Percentiles rank a stretch among this genome's conserved stretches.
Evolutionary conservation across 1,140 invertebrate genomes (phyloP).

Genomic region (Drosophila dunni): DNA sequence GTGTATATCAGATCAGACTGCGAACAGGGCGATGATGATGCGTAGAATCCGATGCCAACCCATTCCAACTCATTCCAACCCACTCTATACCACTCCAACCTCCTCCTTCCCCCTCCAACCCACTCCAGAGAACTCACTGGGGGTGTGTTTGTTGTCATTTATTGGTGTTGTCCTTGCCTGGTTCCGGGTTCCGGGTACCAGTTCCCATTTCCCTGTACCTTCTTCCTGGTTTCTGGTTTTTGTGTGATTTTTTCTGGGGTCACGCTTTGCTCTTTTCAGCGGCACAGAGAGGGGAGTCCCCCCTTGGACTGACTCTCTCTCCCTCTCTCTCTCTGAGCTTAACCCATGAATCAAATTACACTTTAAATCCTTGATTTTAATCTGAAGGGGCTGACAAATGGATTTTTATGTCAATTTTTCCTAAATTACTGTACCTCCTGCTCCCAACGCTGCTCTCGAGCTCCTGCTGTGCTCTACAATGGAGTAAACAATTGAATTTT

Average conservation of each 20-base stretch:
- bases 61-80: constrained; percentile 1
- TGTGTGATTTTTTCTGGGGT: constrained; percentile 80
- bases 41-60: constrained; percentile 27
- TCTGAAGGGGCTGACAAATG: constrained; percentile 84
- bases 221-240: constrained; percentile 19
- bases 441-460: not conserved
- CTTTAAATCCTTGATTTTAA: constrained; percentile 84
- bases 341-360: constrained; percentile 82
- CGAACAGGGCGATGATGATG: constrained; percentile 10
- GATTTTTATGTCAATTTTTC: constrained; percentile 79
- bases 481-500: constrained; percentile 81
- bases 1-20: not conserved
- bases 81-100: not conserved
- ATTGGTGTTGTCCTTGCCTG: constrained; percentile 72
- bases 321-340: not conserved
- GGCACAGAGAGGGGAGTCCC: constrained; percentile 9
- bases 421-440: constrained; percentile 48
- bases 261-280: constrained; percentile 80
- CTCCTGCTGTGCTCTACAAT: constrained; percentile 47
- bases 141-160: constrained; percentile 83
- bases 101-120: not conserved
- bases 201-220: not conserved
- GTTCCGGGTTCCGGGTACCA: not conserved
- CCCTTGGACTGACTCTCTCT: constrained; percentile 13
- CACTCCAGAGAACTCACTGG: constrained; percentile 12